Conservation (phyloP, 1,140 invertebrate genomes). For the Ylistrum balloti region DNA sequence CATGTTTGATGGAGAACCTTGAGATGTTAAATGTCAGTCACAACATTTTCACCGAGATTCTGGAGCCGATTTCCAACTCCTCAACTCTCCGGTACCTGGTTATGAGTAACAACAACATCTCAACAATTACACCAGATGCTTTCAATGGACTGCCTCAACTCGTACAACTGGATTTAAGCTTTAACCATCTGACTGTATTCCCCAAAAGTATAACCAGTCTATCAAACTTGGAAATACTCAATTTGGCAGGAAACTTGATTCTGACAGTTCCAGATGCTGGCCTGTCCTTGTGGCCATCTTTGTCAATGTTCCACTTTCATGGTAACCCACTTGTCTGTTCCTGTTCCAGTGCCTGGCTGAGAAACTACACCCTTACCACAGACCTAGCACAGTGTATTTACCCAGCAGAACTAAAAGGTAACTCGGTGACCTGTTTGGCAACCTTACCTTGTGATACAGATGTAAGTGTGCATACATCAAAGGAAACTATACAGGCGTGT, state of each 20-base stretch:
- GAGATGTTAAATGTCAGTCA: neutral
- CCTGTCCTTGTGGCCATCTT: neutral
- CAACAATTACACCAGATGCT: neutral
- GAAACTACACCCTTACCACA: neutral
- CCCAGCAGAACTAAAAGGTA: no score
- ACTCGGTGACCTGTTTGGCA: no score
- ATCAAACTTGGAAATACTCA: neutral
- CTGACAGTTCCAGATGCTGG: neutral
- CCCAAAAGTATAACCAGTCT: conserved; percentile 10
- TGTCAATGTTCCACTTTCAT: neutral
- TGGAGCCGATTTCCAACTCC: neutral
- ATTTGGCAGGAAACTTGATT: neutral
- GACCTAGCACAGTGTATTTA: neutral
- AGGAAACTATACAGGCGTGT: neutral
- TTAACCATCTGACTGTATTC: neutral
- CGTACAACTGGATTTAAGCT: neutral
- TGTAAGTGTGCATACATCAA: neutral
- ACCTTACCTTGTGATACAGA: no score
- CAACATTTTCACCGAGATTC: neutral
- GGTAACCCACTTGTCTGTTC: conserved; percentile 14
- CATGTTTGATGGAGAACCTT: neutral
- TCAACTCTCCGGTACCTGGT: neutral
- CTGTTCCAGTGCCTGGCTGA: neutral
- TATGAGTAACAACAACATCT: neutral
- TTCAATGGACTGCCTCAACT: neutral